Evolutionary conservation across 2,113 vertebrate species (phyloP).

Genomic region (Leptosomus discolor): DNA sequence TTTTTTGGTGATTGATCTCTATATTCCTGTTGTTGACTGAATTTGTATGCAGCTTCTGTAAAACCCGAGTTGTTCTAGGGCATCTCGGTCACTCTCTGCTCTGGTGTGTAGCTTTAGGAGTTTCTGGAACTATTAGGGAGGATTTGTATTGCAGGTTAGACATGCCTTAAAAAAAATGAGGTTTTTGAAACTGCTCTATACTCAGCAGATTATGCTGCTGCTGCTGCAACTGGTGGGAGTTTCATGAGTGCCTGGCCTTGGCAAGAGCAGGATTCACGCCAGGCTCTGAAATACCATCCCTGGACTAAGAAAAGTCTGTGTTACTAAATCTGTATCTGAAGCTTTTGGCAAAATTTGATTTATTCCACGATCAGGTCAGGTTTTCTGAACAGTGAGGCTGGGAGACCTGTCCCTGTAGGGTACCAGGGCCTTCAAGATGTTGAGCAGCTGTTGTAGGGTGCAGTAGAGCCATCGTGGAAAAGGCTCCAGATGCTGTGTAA

Average conservation of each 20-base stretch:
- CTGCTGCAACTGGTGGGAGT: not conserved
- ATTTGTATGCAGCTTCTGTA: not conserved
- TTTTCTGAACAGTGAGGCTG: not conserved
- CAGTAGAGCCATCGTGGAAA: not conserved
- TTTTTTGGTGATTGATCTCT: not conserved
- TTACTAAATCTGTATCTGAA: not conserved
- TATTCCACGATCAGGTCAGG: not conserved
- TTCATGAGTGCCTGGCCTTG: rapidly evolving
- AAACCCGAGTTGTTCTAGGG: not conserved
- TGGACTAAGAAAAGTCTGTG: not conserved
- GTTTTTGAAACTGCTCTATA: not conserved
- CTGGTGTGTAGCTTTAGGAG: not conserved
- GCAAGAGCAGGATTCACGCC: not conserved
- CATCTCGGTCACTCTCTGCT: not conserved
- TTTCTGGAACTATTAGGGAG: not conserved
- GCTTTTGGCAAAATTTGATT: not conserved
- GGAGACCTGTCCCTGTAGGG: rapidly evolving
- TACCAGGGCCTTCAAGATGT: rapidly evolving
- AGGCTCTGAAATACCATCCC: not conserved
- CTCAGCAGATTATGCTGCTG: not conserved
- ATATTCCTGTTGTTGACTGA: not conserved
- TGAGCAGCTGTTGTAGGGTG: not conserved
- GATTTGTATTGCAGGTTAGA: not conserved
- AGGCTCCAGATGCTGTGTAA: not conserved
- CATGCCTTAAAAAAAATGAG: not conserved